These are phyloP conservation scores for Sinocyclocheilus grahami DNA, from an alignment of 2,113 vertebrate species.

Conservation along the genomic window DNA sequence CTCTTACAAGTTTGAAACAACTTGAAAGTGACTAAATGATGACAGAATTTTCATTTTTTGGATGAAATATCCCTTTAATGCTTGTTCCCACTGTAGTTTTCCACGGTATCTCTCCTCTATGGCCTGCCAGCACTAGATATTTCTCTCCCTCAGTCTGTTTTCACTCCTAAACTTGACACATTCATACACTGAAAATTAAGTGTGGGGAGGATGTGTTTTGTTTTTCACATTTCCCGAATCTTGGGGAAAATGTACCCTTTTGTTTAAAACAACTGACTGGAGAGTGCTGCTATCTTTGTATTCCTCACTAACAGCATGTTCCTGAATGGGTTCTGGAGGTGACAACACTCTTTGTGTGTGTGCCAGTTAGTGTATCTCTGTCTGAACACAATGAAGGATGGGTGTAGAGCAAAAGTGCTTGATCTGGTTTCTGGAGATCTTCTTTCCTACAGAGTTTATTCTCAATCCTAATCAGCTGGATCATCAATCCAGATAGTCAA, in stretches of 20 bases:
- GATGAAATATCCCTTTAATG: background rate
- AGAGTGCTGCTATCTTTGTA: constrained; percentile 13
- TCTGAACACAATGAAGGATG: background rate
- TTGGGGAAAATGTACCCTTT: background rate
- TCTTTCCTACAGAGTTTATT: background rate
- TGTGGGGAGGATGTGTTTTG: background rate
- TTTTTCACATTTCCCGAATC: background rate
- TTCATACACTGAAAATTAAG: background rate
- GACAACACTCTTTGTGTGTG: constrained; percentile 29
- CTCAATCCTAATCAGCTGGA: background rate
- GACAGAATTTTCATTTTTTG: background rate
- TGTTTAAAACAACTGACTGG: constrained; percentile 23
- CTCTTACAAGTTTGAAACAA: background rate
- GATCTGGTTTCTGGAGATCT: constrained; percentile 5
- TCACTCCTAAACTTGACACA: constrained; percentile 26
- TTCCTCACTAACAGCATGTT: constrained; percentile 49
- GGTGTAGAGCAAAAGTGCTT: background rate
- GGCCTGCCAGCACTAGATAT: constrained; percentile 16
- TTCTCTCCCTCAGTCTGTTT: constrained; percentile 38
- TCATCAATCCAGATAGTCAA: background rate
- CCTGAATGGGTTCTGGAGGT: constrained; percentile 40
- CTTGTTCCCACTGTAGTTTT: constrained; percentile 23
- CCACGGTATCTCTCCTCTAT: constrained; percentile 30
- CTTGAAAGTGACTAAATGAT: background rate
- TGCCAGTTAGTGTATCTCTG: background rate